phyloP scores from a whole-genome alignment of 2,797 vertebrate genomes.

The Hirundo rustica region DNA sequence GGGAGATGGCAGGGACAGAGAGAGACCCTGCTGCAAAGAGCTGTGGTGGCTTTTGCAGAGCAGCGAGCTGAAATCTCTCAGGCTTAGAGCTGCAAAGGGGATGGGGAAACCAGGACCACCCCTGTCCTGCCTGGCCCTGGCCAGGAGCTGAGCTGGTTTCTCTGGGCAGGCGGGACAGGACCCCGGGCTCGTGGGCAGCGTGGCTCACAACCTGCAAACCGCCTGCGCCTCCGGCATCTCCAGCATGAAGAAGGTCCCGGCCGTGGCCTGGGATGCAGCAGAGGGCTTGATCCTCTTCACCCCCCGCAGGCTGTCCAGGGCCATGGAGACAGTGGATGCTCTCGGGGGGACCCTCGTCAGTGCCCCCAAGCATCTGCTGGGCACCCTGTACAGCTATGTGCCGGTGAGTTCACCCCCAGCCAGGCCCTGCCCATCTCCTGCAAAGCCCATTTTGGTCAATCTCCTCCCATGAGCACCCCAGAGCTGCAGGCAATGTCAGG shows the following conservation, averaged over 20 bases:
- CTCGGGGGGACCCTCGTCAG: conserved; percentile 65
- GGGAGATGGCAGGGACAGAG: background rate
- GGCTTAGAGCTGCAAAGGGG: background rate
- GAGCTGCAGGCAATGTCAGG: background rate
- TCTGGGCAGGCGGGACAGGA: conserved; percentile 40
- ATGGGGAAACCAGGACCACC: background rate
- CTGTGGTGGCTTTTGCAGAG: background rate
- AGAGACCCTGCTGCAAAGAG: background rate
- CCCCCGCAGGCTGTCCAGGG: conserved; percentile 27
- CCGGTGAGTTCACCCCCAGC: conserved; percentile 72
- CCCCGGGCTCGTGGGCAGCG: conserved; percentile 49
- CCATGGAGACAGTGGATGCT: conserved; percentile 68
- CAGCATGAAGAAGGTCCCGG: conserved; percentile 58
- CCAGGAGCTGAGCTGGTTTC: background rate
- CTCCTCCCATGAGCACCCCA: background rate
- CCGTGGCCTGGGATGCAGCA: conserved; percentile 51
- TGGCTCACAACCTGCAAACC: conserved; percentile 68
- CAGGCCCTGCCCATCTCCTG: background rate
- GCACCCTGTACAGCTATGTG: conserved; percentile 67
- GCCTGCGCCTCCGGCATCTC: conserved; percentile 61
- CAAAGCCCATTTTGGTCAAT: background rate
- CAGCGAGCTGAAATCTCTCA: background rate
- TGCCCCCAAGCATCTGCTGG: conserved; percentile 67
- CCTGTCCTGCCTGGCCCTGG: fast-evolving
- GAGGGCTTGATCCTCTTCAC: conserved; percentile 69